A percentile compares a stretch with the other conserved stretches of the same genome.
Conservation (phyloP, 2,797 vertebrate genomes). For the Cirrhinus molitorella region DNA sequence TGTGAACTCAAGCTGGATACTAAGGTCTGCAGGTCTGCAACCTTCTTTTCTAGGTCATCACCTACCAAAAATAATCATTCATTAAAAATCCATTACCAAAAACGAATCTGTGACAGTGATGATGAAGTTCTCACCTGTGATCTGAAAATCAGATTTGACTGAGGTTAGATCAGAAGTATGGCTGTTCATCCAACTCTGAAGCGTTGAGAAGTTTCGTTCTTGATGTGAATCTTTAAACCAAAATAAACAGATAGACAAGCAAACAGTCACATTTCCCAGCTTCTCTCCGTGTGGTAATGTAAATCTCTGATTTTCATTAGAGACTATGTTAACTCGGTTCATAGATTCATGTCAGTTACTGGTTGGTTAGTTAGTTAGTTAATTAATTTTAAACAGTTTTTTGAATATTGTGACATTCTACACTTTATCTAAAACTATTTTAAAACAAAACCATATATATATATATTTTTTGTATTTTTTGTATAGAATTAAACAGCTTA, state of each 20-base stretch:
- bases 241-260: not conserved
- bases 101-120: not conserved
- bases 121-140: not conserved
- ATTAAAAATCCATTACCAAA: not conserved
- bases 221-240: not conserved
- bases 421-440: no score
- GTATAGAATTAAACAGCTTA: no score
- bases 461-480: no score
- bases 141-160: conserved; percentile 3
- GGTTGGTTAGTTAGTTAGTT: not conserved
- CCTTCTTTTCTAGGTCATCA: not conserved
- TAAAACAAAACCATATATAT: no score
- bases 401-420: no score
- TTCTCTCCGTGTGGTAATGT: not conserved
- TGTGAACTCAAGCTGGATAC: not conserved
- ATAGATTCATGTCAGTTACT: not conserved
- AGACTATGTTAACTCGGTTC: not conserved
- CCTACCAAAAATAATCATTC: not conserved
- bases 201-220: conserved; percentile 6
- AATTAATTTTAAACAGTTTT: no score
- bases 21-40: conserved; percentile 5
- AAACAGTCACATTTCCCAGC: not conserved
- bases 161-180: conserved; percentile 5
- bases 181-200: not conserved
- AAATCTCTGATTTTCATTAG: no score